Base-by-base conservation (phyloP, 2,113 vertebrate species). In the Rallus limicola region DNA sequence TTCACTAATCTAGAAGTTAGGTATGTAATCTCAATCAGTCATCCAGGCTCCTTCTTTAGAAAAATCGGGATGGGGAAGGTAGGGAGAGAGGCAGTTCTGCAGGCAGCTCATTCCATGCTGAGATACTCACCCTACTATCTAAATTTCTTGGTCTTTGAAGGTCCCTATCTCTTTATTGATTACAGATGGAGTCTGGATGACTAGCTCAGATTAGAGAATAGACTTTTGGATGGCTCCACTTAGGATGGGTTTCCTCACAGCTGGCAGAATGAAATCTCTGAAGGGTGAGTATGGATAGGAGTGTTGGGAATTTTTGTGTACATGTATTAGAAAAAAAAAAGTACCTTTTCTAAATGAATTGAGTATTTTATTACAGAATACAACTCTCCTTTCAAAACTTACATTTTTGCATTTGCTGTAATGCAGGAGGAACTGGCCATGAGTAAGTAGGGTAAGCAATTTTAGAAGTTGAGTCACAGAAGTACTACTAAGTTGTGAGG, bases 111-210 rank as follows among this genome's bases (percentile, higher is more conserved):
- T 92, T 88, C 92, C 53, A 18, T 6, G 4, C 64, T 0, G 2
- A 88, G 75, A 89, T 78, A 89, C 24, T 60, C 42, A 86, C 65
- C 44, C 82, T 34, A 2, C 65, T 95, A 91, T 97, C 96, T 96
- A 19, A 86, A 89, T 93, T 89, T 85, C 53, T 14, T 55, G 29
- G 71, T 62, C 93, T 97, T 97, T 97, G 96, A 95, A 95, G 91
- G 86, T 91, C 69, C 81, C 86, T 97, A 56, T 96, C 92, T 94
- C 71, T 60, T 17, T 90, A 56, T 34, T 91, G 93, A 93, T 93
- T 95, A 75, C 75, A 77, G 74, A 95, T 82, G 94, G 94, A 93
- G 93, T 74, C 95, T 95, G 96, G 86, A 95, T 95, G 96, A 76
- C 94, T 89, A 26, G 78, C 53, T 92, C 34, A 95, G 93, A 95